Conservation (phyloP, 2,113 vertebrate species). For the Tenrec ecaudatus region DNA sequence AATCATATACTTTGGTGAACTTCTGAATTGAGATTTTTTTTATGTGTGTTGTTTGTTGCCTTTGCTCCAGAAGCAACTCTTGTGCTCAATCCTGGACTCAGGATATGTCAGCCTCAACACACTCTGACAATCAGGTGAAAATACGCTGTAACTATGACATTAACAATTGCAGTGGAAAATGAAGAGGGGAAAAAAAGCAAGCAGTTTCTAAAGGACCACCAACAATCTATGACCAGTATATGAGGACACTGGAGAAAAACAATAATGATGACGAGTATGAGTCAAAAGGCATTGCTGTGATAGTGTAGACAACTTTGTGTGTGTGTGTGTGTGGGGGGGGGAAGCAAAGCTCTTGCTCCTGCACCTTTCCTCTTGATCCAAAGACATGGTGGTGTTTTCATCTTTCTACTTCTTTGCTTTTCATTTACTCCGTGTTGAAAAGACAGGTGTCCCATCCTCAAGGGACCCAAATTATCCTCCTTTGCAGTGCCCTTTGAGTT, state of each 20-base stretch:
- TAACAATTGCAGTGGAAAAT: slow-evolving; percentile 25
- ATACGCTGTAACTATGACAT: slow-evolving; percentile 59
- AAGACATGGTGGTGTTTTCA: too few relatives aligned
- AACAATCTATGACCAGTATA: neutral
- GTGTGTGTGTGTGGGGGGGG: accelerated
- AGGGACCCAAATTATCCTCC: too few relatives aligned
- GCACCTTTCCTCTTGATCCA: too few relatives aligned
- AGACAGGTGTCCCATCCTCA: too few relatives aligned
- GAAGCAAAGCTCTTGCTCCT: too few relatives aligned
- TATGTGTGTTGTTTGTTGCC: slow-evolving; percentile 68
- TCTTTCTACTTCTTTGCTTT: too few relatives aligned
- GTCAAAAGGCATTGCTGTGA: too few relatives aligned
- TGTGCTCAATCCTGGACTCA: slow-evolving; percentile 6
- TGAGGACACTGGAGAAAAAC: neutral
- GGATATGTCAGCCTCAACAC: slow-evolving; percentile 2
- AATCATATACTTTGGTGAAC: slow-evolving; percentile 26
- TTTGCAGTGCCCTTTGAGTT: too few relatives aligned
- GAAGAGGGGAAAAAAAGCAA: neutral
- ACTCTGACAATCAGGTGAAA: slow-evolving; percentile 66
- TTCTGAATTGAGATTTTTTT: slow-evolving; percentile 43
- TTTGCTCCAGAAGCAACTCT: slow-evolving; percentile 52
- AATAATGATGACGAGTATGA: too few relatives aligned
- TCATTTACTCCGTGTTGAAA: too few relatives aligned
- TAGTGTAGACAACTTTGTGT: too few relatives aligned
- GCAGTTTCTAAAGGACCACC: too few relatives aligned